These are phyloP conservation scores for zebrafish (Danio rerio) DNA, from an alignment of 2,113 vertebrate genomes.

Conservation along the genomic window DNA sequence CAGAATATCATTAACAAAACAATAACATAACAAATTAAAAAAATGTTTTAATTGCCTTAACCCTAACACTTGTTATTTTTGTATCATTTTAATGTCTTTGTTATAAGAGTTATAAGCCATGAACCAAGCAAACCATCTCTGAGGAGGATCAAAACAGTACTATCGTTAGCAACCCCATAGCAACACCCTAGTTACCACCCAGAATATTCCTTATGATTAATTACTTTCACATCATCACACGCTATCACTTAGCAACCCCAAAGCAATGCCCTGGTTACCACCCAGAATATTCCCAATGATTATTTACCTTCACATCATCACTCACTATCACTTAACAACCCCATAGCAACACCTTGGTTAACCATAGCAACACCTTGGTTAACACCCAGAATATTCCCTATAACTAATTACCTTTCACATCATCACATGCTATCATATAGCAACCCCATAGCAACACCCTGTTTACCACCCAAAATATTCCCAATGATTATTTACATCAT, in stretches of 20 bases:
- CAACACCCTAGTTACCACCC: background rate
- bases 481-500: background rate
- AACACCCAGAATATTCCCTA: background rate
- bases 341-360: background rate
- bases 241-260: background rate
- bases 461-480: too few relatives aligned
- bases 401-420: slow-evolving; percentile 9
- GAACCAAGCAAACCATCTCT: background rate
- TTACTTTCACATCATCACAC: background rate
- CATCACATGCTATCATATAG: background rate
- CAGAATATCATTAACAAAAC: too few relatives aligned
- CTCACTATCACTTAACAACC: background rate
- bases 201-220: background rate
- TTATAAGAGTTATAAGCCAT: background rate
- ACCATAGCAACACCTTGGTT: background rate
- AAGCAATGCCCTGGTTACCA: background rate
- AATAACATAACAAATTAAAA: too few relatives aligned
- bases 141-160: background rate
- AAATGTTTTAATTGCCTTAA: too few relatives aligned
- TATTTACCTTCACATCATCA: slow-evolving; percentile 24
- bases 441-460: background rate
- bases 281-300: background rate
- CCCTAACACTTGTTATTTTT: background rate
- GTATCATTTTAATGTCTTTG: background rate
- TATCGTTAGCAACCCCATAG: too few relatives aligned